phyloP scores from a whole-genome alignment of 1,140 invertebrate genomes.

The Dreissena rostriformis region DNA sequence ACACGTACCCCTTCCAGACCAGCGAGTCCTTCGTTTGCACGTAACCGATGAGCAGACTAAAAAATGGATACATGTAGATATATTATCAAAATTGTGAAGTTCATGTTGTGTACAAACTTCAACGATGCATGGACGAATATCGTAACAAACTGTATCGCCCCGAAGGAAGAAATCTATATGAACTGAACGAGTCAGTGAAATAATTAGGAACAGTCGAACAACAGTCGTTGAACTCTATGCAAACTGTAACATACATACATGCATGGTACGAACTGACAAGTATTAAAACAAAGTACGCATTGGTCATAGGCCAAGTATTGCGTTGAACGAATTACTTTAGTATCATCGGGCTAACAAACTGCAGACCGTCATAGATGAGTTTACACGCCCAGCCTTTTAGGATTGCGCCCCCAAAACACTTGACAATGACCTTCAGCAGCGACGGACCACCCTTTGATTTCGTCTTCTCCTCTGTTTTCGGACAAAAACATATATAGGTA shows the following conservation, averaged over 20 bases:
- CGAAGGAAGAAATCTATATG: no score
- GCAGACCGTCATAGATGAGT: constrained; percentile 73
- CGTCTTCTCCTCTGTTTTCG: constrained; percentile 38
- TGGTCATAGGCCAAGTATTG: no score
- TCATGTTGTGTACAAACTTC: no score
- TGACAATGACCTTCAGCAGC: constrained; percentile 68
- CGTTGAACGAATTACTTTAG: constrained; percentile 63
- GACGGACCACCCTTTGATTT: constrained; percentile 65
- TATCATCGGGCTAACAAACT: constrained; percentile 73
- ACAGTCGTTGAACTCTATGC: no score
- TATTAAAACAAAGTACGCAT: no score
- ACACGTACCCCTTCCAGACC: constrained; percentile 80
- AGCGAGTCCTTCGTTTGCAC: constrained; percentile 17
- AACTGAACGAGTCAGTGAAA: no score
- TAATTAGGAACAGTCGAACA: no score
- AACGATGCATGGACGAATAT: no score
- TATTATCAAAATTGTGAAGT: background rate
- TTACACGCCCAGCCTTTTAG: constrained; percentile 71
- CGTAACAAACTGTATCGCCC: no score
- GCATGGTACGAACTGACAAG: no score
- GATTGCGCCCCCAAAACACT: constrained; percentile 68
- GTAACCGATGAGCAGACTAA: constrained; percentile 48
- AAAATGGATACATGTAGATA: background rate
- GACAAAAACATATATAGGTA: background rate
- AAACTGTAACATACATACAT: no score